phyloP scores from a whole-genome alignment of 2,888 invertebrate genomes.

The Plutella xylostella region DNA sequence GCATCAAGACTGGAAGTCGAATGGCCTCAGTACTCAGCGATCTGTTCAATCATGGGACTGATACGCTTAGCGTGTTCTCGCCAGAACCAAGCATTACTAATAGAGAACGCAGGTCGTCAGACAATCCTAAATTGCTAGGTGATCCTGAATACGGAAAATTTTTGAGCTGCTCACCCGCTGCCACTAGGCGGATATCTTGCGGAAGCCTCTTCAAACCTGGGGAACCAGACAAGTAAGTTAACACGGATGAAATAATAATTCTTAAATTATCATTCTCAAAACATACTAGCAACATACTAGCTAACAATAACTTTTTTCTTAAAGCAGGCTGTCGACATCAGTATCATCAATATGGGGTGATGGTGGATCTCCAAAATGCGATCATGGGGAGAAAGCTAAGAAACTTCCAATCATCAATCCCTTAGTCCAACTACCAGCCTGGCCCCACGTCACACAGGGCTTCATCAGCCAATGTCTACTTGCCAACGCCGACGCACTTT shows the following conservation, averaged over 20 bases:
- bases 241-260: not conserved
- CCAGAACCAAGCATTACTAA: conserved; percentile 58
- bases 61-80: conserved; percentile 50
- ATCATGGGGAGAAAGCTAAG: conserved; percentile 72
- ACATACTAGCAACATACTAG: not conserved
- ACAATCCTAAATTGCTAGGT: conserved; percentile 72
- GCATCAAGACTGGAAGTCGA: conserved; percentile 47
- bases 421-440: conserved; percentile 85
- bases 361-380: conserved; percentile 46
- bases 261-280: not conserved
- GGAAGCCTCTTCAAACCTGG: conserved; percentile 87
- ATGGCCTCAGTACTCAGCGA: conserved; percentile 62
- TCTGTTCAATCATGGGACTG: conserved; percentile 51
- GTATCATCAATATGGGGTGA: conserved; percentile 67
- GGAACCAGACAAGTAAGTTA: conserved; percentile 71
- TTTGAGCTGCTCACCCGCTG: conserved; percentile 83
- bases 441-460: conserved; percentile 86
- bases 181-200: conserved; percentile 90
- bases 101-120: conserved; percentile 57
- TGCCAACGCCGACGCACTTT: conserved; percentile 95
- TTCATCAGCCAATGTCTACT: conserved; percentile 95
- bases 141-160: conserved; percentile 75
- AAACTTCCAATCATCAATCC: conserved; percentile 92
- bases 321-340: conserved; percentile 58
- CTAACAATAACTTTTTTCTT: conserved; percentile 10